A percentile compares a stretch with the other conserved stretches of the same genome.
phyloP scores from a whole-genome alignment of 2,888 invertebrate species.

The Parnassius glacialis region DNA sequence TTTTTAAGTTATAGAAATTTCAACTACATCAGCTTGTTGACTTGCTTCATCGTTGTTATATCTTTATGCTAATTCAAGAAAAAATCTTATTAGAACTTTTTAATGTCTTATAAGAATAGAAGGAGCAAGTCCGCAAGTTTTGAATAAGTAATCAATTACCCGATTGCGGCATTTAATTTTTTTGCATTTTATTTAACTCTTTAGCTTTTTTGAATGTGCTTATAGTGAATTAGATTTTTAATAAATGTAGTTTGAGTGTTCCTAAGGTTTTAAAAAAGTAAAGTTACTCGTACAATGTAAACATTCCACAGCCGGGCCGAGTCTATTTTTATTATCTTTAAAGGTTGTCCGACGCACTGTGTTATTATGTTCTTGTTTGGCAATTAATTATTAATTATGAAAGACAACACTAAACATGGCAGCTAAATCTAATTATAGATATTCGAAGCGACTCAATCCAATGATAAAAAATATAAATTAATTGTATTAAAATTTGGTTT shows the following conservation, averaged over 20 bases:
- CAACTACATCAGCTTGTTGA: conserved; percentile 1
- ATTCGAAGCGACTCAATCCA: too few relatives aligned
- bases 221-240: conserved; percentile 33
- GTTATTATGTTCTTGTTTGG: too few relatives aligned
- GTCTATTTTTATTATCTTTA: too few relatives aligned
- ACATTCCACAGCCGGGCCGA: too few relatives aligned
- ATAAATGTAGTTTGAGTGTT: conserved; percentile 39
- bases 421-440: too few relatives aligned
- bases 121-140: conserved; percentile 34
- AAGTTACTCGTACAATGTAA: too few relatives aligned
- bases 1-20: conserved; percentile 40
- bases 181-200: conserved; percentile 38
- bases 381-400: too few relatives aligned
- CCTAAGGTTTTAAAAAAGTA: background rate
- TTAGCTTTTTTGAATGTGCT: conserved; percentile 53
- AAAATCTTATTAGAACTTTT: background rate
- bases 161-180: conserved; percentile 41
- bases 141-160: conserved; percentile 15
- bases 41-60: background rate
- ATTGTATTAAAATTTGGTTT: too few relatives aligned
- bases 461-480: too few relatives aligned
- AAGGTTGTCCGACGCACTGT: too few relatives aligned
- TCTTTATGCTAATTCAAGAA: too few relatives aligned
- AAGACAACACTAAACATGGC: too few relatives aligned
- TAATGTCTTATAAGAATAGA: conserved; percentile 3